phyloP scores from a whole-genome alignment of 1,140 invertebrate genomes.

The Steinernema khuongi region DNA sequence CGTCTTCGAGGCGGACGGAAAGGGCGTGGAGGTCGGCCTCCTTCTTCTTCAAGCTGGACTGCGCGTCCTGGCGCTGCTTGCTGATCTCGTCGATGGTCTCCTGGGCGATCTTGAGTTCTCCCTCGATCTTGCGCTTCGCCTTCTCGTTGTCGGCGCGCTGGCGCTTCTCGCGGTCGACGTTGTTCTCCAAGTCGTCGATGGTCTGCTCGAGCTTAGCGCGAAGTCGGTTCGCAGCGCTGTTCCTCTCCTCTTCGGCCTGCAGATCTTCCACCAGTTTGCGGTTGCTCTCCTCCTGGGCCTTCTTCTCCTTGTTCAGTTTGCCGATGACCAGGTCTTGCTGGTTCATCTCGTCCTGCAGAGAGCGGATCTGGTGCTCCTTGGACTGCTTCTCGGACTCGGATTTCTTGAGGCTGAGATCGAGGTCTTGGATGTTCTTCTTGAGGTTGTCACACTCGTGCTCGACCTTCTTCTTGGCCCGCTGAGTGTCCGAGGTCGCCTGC shows the following conservation, averaged over 20 bases:
- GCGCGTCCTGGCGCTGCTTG: conserved; percentile 49
- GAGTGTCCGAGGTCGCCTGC: conserved; percentile 37
- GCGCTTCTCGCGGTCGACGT: conserved; percentile 98
- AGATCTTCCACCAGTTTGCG: conserved; percentile 93
- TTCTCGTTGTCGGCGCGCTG: conserved; percentile 93
- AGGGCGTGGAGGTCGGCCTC: conserved; percentile 54
- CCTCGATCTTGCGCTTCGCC: conserved; percentile 82
- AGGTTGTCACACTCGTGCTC: conserved; percentile 50
- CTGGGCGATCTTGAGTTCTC: conserved; percentile 90
- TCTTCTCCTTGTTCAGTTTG: conserved; percentile 98
- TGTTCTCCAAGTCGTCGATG: conserved; percentile 81
- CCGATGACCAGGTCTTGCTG: conserved; percentile 98
- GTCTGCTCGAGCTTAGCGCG: conserved; percentile 96
- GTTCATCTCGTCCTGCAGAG: conserved; percentile 95
- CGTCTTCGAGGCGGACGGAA: conserved; percentile 81
- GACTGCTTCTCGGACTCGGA: conserved; percentile 83
- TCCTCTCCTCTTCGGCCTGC: conserved; percentile 95
- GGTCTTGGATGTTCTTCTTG: conserved; percentile 57
- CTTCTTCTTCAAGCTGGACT: conserved; percentile 33
- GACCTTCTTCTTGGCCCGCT: conserved; percentile 42
- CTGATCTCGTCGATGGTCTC: conserved; percentile 58
- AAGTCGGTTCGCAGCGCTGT: conserved; percentile 95
- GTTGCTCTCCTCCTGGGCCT: conserved; percentile 80
- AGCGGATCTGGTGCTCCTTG: conserved; percentile 97
- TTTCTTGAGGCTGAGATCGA: conserved; percentile 59